phyloP scores from a whole-genome alignment of 2,888 invertebrate species.

The Meloe dianella region DNA sequence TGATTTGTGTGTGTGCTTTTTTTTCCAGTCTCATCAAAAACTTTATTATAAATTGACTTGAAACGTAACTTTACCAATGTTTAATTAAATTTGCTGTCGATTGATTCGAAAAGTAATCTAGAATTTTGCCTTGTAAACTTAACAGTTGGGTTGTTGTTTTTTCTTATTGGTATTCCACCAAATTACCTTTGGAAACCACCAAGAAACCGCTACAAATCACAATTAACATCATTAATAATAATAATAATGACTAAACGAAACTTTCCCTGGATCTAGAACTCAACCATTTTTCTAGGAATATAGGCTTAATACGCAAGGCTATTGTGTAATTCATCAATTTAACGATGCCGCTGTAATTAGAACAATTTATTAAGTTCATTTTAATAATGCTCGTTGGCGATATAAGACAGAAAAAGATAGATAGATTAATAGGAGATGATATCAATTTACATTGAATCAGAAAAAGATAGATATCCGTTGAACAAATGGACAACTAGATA shows the following conservation, averaged over 20 bases:
- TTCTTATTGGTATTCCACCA: no score
- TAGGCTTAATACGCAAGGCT: not conserved
- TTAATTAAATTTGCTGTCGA: no score
- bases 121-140: no score
- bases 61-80: no score
- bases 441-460: not conserved
- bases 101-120: no score
- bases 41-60: no score
- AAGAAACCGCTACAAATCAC: no score
- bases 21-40: no score
- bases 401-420: not conserved
- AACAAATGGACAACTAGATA: not conserved
- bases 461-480: slow-evolving; percentile 3
- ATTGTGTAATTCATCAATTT: not conserved
- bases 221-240: not conserved
- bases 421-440: not conserved
- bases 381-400: not conserved
- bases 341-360: not conserved
- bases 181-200: no score
- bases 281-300: not conserved
- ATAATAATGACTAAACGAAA: no score
- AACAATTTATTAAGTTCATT: not conserved
- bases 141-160: no score
- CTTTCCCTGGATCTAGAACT: not conserved
- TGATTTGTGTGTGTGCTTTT: no score